Percentiles rank a stretch among this genome's conserved stretches.
Evolutionary conservation across 2,113 vertebrate species (phyloP).

Genomic region (Eolophus roseicapilla): DNA sequence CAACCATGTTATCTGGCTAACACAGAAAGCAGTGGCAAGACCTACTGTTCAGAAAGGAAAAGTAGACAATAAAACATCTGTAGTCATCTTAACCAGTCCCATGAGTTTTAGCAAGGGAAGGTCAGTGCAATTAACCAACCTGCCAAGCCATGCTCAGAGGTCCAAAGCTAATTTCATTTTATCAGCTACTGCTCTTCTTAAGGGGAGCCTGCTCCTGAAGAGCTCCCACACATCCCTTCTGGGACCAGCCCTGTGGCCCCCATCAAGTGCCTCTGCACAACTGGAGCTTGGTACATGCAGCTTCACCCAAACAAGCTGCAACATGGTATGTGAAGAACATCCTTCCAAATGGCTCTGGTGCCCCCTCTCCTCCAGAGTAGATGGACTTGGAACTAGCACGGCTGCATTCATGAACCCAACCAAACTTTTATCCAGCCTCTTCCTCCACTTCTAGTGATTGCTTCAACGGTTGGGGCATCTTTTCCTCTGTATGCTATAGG

Average conservation of each 20-base stretch:
- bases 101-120: not conserved
- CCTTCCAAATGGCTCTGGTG: not conserved
- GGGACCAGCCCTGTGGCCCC: not conserved
- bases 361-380: not conserved
- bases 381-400: accelerated
- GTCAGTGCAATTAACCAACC: not conserved
- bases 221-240: not conserved
- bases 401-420: not conserved
- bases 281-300: not conserved
- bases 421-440: not conserved
- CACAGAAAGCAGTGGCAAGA: not conserved
- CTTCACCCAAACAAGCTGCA: not conserved
- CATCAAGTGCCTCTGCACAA: not conserved
- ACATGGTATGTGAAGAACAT: accelerated
- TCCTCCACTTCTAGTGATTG: not conserved
- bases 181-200: not conserved
- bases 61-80: not conserved
- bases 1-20: not conserved
- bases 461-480: not conserved
- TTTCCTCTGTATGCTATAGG: not conserved
- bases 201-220: not conserved
- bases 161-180: not conserved
- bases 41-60: not conserved
- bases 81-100: not conserved
- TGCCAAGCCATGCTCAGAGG: not conserved